A percentile compares a stretch with the other conserved stretches of the same genome.
These are phyloP conservation scores for Antedon bifida DNA, from an alignment of 35 echinoderm and acorn worm species.

Conservation along the genomic window DNA sequence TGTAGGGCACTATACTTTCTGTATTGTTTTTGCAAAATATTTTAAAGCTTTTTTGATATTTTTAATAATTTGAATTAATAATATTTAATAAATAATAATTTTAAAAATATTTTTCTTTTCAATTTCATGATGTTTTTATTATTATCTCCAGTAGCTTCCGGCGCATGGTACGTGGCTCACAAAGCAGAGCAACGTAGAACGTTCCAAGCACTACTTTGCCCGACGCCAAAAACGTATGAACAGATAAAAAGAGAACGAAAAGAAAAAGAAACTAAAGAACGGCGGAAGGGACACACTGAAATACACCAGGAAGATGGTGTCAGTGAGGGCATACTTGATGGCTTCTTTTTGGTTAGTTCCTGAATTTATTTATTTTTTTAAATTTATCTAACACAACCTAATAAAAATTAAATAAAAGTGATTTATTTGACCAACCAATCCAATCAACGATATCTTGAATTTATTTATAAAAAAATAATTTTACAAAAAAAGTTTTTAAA, in stretches of 20 bases:
- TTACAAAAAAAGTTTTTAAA: no score
- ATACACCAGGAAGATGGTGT: conserved; percentile 24
- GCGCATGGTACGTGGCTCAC: conserved; percentile 88
- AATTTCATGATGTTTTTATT: no score
- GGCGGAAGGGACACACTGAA: background rate
- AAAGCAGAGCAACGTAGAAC: conserved; percentile 47
- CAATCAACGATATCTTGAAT: no score
- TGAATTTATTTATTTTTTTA: background rate
- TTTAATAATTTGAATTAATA: no score
- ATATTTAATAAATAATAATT: no score
- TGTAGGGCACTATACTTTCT: no score
- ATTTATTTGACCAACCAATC: no score
- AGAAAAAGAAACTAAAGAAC: conserved; percentile 48
- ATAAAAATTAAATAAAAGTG: no score
- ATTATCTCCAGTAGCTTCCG: conserved; percentile 29
- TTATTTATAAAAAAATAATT: no score
- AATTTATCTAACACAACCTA: background rate
- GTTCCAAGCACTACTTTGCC: conserved; percentile 29
- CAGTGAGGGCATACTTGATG: conserved; percentile 47
- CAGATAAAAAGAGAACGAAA: conserved; percentile 82
- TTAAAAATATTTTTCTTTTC: no score
- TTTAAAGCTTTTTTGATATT: no score
- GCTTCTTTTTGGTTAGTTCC: conserved; percentile 72
- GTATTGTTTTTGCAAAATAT: no score
- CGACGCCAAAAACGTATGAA: conserved; percentile 60